Evolutionary conservation across 2,113 vertebrate species (phyloP).

Genomic region (Corythoichthys intestinalis): DNA sequence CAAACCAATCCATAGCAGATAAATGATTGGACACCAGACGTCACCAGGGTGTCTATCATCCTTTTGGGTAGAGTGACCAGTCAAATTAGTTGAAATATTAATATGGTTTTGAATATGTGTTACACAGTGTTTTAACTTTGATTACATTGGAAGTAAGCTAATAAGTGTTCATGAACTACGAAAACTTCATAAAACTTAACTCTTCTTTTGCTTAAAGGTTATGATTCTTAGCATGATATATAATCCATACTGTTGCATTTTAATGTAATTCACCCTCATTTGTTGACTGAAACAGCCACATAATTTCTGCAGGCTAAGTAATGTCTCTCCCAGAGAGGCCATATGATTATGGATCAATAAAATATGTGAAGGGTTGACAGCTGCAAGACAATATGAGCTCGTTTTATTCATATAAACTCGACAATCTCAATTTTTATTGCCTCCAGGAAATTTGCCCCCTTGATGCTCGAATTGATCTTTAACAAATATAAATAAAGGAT

Average conservation of each 20-base stretch:
- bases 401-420: not conserved
- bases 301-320: not conserved
- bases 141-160: not conserved
- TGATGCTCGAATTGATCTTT: too few relatives aligned
- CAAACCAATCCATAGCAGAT: too few relatives aligned
- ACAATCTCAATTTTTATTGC: not conserved
- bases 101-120: too few relatives aligned
- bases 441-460: not conserved
- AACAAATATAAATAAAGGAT: too few relatives aligned
- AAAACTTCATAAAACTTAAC: not conserved
- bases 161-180: not conserved
- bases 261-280: not conserved
- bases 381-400: not conserved
- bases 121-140: too few relatives aligned
- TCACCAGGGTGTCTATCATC: too few relatives aligned
- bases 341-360: conserved; percentile 13
- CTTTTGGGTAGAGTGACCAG: too few relatives aligned
- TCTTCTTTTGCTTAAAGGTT: not conserved
- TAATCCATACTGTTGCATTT: not conserved
- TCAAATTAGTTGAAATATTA: too few relatives aligned
- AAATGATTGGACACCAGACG: too few relatives aligned
- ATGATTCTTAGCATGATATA: not conserved
- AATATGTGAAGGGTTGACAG: not conserved
- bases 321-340: conserved; percentile 57
- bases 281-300: not conserved